Evolutionary conservation across 2,888 invertebrate genomes (phyloP).

Genomic region (Nymphalis urticae): DNA sequence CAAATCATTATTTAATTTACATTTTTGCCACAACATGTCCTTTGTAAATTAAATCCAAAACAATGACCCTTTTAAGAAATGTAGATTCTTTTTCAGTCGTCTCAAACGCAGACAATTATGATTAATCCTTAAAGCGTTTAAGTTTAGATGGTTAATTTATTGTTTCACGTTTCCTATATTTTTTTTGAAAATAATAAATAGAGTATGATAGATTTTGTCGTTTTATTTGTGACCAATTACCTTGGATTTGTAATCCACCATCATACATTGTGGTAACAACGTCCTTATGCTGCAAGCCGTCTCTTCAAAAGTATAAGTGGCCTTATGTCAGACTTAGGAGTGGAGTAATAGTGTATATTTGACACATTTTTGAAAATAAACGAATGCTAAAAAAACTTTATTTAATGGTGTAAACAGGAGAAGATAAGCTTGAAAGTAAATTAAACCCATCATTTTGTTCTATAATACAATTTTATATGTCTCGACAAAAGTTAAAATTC

Average conservation of each 20-base stretch:
- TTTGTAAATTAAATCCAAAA: constrained; percentile 1
- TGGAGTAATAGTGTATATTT: too few relatives aligned
- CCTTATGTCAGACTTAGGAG: too few relatives aligned
- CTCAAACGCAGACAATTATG: constrained; percentile 39
- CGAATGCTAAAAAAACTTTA: too few relatives aligned
- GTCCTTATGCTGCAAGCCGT: background rate
- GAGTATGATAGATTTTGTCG: constrained; percentile 60
- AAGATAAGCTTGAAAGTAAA: too few relatives aligned
- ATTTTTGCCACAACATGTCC: background rate
- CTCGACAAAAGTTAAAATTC: too few relatives aligned
- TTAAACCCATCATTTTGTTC: too few relatives aligned
- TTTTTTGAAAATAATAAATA: constrained; percentile 69
- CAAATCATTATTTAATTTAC: background rate
- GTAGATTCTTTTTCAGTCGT: constrained; percentile 18
- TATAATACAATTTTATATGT: too few relatives aligned
- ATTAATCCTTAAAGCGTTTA: constrained; percentile 64
- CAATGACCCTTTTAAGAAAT: background rate
- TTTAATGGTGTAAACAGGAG: too few relatives aligned
- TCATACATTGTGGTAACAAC: background rate
- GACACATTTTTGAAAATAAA: too few relatives aligned
- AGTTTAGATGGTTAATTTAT: constrained; percentile 71
- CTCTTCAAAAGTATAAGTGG: too few relatives aligned
- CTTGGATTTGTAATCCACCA: background rate
- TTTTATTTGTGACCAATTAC: constrained; percentile 48
- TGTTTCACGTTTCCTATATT: constrained; percentile 72